Percentiles rank a stretch among this genome's conserved stretches.
Conservation (phyloP, 53 echinoderm and acorn worm genomes). For the Henricia sp. region DNA sequence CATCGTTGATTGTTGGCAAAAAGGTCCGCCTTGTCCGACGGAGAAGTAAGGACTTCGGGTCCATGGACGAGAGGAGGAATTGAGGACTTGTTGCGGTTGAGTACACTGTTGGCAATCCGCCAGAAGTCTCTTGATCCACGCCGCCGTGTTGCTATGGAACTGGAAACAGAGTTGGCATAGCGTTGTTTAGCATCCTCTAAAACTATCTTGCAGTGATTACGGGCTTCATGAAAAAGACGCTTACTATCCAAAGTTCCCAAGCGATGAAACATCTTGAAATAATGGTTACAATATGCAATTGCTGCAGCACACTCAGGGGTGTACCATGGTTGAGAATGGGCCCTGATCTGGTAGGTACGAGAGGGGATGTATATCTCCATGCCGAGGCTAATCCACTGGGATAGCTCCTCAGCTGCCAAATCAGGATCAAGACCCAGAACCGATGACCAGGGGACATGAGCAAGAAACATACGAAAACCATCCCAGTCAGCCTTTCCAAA, state of each 20-base stretch:
- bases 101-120: slow-evolving; percentile 30
- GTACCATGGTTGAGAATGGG: slow-evolving; percentile 22
- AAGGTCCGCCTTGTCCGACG: neutral
- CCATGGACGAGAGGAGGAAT: slow-evolving; percentile 36
- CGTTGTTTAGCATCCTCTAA: slow-evolving; percentile 34
- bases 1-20: neutral
- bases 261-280: neutral
- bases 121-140: slow-evolving; percentile 32
- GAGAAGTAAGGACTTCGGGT: slow-evolving; percentile 17
- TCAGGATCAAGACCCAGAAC: neutral
- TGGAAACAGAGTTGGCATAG: slow-evolving; percentile 9
- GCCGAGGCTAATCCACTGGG: slow-evolving; percentile 12
- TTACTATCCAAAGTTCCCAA: slow-evolving; percentile 2
- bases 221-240: slow-evolving; percentile 8
- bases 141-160: slow-evolving; percentile 5
- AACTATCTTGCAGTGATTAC: slow-evolving; percentile 12
- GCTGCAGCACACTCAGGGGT: too few species aligned
- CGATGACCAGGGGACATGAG: neutral
- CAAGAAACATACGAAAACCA: neutral
- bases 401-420: slow-evolving; percentile 1
- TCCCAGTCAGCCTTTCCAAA: slow-evolving; percentile 22
- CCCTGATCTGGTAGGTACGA: slow-evolving; percentile 29
- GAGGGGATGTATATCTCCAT: slow-evolving; percentile 35
- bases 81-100: slow-evolving; percentile 42
- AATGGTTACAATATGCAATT: neutral